These are phyloP conservation scores for Pseudococcus viburni DNA, from an alignment of 2,888 invertebrate genomes.

Conservation along the genomic window DNA sequence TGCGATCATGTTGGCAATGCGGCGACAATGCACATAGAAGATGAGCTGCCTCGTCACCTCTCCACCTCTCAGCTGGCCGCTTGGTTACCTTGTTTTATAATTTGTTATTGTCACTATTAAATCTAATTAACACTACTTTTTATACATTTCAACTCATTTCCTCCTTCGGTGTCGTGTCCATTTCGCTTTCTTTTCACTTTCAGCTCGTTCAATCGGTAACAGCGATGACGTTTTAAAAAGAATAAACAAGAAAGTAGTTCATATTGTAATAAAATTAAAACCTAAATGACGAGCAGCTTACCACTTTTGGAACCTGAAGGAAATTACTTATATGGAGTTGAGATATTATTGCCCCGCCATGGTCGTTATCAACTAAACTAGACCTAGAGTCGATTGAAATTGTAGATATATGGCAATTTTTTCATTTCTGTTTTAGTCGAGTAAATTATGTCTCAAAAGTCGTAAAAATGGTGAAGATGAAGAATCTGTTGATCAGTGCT, in stretches of 20 bases:
- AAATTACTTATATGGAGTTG: constrained; percentile 33
- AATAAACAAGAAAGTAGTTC: constrained; percentile 27
- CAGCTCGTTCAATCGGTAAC: constrained; percentile 8
- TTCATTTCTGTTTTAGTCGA: not conserved
- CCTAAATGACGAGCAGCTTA: constrained; percentile 30
- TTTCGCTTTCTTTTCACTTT: constrained; percentile 53
- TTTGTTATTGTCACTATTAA: constrained; percentile 15
- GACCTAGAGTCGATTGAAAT: not conserved
- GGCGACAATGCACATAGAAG: constrained; percentile 4
- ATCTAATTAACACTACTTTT: constrained; percentile 46
- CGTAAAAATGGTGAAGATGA: no score
- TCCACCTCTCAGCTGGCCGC: not conserved
- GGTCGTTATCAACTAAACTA: not conserved
- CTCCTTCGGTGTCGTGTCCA: constrained; percentile 20
- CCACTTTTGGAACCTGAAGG: constrained; percentile 5
- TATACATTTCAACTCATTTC: constrained; percentile 38
- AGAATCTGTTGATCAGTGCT: no score
- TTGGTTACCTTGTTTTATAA: constrained; percentile 27
- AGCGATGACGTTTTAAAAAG: constrained; percentile 38
- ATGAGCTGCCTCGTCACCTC: not conserved
- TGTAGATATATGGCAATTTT: not conserved
- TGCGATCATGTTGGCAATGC: constrained; percentile 26
- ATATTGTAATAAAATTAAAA: constrained; percentile 31
- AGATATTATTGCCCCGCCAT: not conserved
- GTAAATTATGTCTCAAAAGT: not conserved